phyloP scores from a whole-genome alignment of 2,888 invertebrate species.

The Thalpophila matura region DNA sequence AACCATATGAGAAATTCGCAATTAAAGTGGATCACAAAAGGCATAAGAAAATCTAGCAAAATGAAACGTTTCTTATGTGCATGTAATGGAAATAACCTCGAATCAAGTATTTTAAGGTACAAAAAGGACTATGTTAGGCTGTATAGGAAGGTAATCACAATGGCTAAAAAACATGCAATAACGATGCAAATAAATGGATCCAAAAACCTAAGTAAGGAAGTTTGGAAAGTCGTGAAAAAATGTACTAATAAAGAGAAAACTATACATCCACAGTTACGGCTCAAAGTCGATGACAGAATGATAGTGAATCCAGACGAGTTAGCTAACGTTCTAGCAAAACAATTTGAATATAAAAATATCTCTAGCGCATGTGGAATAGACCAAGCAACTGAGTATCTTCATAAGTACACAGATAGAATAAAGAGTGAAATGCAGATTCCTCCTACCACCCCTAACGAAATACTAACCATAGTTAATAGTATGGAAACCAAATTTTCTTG shows the following conservation, averaged over 20 bases:
- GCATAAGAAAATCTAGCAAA: background rate
- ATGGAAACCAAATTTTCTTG: slow-evolving; percentile 20
- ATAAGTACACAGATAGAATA: background rate
- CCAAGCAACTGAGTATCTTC: background rate
- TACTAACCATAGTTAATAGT: slow-evolving; percentile 2
- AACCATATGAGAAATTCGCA: background rate
- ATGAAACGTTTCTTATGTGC: slow-evolving; percentile 2
- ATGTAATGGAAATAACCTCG: background rate
- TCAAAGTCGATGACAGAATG: background rate
- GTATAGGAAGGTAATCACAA: background rate
- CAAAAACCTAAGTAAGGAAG: background rate
- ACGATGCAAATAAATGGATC: background rate
- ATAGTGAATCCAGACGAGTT: background rate
- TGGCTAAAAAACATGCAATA: background rate
- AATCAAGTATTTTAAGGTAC: background rate
- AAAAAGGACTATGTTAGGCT: background rate
- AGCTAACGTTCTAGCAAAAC: background rate
- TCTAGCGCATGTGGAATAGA: no score
- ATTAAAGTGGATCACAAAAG: slow-evolving; percentile 2
- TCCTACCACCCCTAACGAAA: background rate
- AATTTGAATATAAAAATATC: background rate
- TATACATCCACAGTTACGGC: background rate
- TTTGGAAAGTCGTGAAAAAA: slow-evolving; percentile 11
- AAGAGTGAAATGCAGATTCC: slow-evolving; percentile 1
- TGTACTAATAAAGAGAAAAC: background rate